Evolutionary conservation across 2,113 vertebrate species (phyloP).

Genomic region (Dascyllus trimaculatus): DNA sequence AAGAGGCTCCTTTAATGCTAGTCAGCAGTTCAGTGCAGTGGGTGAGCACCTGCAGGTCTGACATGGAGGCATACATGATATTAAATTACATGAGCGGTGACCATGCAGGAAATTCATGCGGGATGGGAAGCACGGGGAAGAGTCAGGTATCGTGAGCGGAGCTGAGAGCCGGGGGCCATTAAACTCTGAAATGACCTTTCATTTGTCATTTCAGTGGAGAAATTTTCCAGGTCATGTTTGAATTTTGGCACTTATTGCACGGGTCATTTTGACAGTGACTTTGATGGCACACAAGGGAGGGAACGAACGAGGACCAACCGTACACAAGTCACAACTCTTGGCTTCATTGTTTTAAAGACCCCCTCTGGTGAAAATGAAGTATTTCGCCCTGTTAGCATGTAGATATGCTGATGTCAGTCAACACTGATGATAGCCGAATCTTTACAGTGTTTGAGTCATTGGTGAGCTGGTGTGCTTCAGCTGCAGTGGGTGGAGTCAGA

Average conservation of each 20-base stretch:
- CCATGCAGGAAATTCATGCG: not conserved
- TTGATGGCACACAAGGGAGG: conserved; percentile 8
- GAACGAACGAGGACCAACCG: not conserved
- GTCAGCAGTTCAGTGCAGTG: conserved; percentile 52
- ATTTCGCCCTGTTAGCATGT: too few relatives aligned
- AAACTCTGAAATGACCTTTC: conserved; percentile 46
- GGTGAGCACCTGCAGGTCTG: conserved; percentile 41
- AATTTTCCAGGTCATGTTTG: not conserved
- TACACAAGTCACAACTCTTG: too few relatives aligned
- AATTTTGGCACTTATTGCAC: conserved; percentile 1
- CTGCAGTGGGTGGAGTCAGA: too few relatives aligned
- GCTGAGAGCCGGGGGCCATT: conserved; percentile 22
- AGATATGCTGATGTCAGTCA: too few relatives aligned
- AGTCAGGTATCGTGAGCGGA: not conserved
- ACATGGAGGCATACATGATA: conserved; percentile 27
- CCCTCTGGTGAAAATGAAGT: too few relatives aligned
- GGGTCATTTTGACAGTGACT: conserved; percentile 18
- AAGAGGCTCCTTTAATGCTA: conserved; percentile 24
- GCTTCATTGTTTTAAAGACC: too few relatives aligned
- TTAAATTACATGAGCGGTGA: conserved; percentile 44
- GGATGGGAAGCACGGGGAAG: conserved; percentile 4
- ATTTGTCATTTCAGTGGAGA: not conserved
- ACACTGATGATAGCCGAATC: too few relatives aligned
- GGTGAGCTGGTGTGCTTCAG: too few relatives aligned
- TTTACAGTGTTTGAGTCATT: too few relatives aligned